Conservation (phyloP, 1,140 invertebrate genomes). For the Drosophila burlai region DNA sequence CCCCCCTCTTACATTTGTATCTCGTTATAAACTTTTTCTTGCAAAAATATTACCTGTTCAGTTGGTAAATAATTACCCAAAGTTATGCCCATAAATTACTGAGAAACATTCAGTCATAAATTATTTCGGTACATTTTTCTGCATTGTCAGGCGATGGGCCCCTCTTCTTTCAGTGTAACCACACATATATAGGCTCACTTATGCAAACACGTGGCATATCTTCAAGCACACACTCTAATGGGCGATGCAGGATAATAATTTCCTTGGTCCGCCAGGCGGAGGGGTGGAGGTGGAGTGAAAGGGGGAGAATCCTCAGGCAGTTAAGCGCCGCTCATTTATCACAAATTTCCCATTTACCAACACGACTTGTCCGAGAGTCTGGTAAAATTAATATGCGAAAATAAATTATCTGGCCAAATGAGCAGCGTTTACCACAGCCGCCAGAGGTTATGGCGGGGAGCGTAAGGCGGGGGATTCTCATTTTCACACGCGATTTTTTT, state of each 20-base stretch:
- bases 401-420: slow-evolving; percentile 83
- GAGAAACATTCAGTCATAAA: slow-evolving; percentile 5
- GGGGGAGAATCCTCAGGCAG: slow-evolving; percentile 51
- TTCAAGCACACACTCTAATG: slow-evolving; percentile 36
- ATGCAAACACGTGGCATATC: slow-evolving; percentile 49
- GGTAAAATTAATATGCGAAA: slow-evolving; percentile 82
- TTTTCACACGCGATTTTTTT: slow-evolving; percentile 72
- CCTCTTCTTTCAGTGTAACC: slow-evolving; percentile 11
- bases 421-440: slow-evolving; percentile 62
- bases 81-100: slow-evolving; percentile 16
- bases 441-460: slow-evolving; percentile 18
- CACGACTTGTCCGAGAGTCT: slow-evolving; percentile 52
- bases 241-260: slow-evolving; percentile 69
- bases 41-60: neutral
- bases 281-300: slow-evolving; percentile 10
- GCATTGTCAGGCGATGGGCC: neutral
- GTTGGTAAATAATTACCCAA: slow-evolving; percentile 3
- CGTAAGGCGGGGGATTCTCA: slow-evolving; percentile 32
- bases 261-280: slow-evolving; percentile 18
- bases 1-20: neutral
- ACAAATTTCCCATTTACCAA: slow-evolving; percentile 77
- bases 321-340: slow-evolving; percentile 80
- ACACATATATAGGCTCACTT: slow-evolving; percentile 21
- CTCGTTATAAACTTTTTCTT: neutral
- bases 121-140: neutral